Conservation (phyloP, 1,140 invertebrate genomes). For the Ganaspis sp. region DNA sequence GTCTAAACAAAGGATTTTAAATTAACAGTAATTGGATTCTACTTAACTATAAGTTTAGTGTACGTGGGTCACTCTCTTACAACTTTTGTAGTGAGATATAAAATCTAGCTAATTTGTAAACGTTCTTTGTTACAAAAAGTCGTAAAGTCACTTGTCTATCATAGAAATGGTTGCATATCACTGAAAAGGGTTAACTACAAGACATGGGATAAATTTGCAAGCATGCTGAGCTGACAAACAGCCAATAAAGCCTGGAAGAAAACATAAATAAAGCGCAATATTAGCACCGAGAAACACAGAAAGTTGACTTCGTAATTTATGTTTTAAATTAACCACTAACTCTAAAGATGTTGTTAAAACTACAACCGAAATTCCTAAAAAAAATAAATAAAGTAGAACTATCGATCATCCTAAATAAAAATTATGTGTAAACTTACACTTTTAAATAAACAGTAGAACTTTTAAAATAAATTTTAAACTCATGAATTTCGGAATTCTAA, state of each 20-base stretch:
- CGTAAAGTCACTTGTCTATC: constrained; percentile 13
- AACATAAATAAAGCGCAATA: neutral
- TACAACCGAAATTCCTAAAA: too few relatives aligned
- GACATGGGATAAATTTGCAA: neutral
- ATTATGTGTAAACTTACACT: too few relatives aligned
- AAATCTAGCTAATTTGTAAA: neutral
- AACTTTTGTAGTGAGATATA: neutral
- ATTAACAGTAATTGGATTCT: neutral
- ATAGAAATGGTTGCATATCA: constrained; percentile 2
- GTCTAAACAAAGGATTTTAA: neutral
- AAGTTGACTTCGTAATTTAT: neutral
- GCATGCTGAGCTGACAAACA: neutral
- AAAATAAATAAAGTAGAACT: too few relatives aligned
- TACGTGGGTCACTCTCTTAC: neutral
- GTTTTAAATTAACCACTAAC: neutral
- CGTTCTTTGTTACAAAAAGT: neutral
- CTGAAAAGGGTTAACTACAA: neutral
- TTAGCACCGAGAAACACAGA: neutral
- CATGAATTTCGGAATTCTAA: too few relatives aligned
- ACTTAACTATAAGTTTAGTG: neutral
- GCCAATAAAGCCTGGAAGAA: neutral
- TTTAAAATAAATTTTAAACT: too few relatives aligned
- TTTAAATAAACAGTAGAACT: too few relatives aligned
- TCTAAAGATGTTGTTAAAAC: too few relatives aligned
- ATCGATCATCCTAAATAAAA: too few relatives aligned